Base-by-base conservation (phyloP, 2,113 vertebrate genomes). In the Desmodus rotundus region DNA sequence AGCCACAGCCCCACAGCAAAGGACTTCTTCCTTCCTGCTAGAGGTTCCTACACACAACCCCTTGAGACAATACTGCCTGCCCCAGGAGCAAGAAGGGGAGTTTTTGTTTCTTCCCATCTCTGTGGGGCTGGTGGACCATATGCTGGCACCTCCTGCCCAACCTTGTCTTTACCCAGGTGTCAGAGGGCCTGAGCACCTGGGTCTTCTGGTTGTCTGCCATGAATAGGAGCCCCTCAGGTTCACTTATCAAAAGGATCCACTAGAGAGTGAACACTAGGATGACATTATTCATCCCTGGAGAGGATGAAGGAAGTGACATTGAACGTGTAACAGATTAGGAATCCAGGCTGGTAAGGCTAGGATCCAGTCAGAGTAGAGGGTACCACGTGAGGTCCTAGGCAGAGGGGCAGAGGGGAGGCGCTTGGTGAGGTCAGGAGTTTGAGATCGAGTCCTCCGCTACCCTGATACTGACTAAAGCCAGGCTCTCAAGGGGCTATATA, bases 391-490 rank as follows among this genome's bases (percentile, higher is more conserved):
- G 70, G 26, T 24, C 43, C 41, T 74, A 43, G 15, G 43, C 72
- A 74, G 13, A 17, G 17, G 41, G 41, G 41, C n/a, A 24, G 56
- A 82, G 54, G 26, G 28, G 7, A 17, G 15, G 41, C 13, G 2
- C 2, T 8, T 17, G 8, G 24, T 0, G 4, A 8, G 4, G 15
- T 85, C 86, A 99, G 95, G 7, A 99, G 98, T 89, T 98, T 98
- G 96, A 93, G 87, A 99, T 99, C 95, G 99, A 99, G 47, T 99
- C 99, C 97, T 99, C 99, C 81, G 98, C 99, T 98, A 98, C 97
- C 45, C 97, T 0, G 98, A 99, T 26, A 98, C 98, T 95, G 97
- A 91, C 97, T 98, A 95, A 99, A 99, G 95, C 95, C 95, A 3
- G 43, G 97, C 6, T 98, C 96, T 98, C 97, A 24, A 99, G 85